Evolutionary conservation across 2,797 vertebrate species (phyloP).

Genomic region (Mus minutoides): DNA sequence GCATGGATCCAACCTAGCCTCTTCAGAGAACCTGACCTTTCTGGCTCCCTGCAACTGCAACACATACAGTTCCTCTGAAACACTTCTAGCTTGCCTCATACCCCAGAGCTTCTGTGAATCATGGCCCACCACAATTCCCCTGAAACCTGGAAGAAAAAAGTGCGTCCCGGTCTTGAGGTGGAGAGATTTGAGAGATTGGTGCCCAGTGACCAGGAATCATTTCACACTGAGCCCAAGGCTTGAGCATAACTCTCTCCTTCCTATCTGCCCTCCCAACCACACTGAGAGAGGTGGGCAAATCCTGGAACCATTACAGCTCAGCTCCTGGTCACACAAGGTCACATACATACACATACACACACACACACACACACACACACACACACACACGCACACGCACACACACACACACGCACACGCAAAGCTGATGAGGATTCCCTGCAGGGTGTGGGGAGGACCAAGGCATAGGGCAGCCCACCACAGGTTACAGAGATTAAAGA

Average conservation of each 20-base stretch:
- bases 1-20: neutral
- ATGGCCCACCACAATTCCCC: neutral
- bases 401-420: neutral
- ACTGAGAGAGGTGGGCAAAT: neutral
- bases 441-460: neutral
- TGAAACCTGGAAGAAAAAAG: neutral
- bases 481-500: neutral
- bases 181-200: neutral
- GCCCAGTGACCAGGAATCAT: neutral
- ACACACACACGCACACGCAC: neutral
- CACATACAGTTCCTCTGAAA: neutral
- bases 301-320: fast-evolving
- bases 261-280: no score
- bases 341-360: neutral
- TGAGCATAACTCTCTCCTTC: neutral
- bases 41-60: neutral
- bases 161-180: neutral
- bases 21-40: neutral
- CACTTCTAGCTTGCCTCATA: neutral
- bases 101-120: neutral
- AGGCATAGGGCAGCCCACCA: neutral
- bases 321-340: no score
- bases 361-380: neutral
- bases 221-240: neutral
- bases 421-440: neutral